Evolutionary conservation across 2,113 vertebrate genomes (phyloP), one percentile per base, ranked within the genome.

Genomic region (Leptosomus discolor): DNA sequence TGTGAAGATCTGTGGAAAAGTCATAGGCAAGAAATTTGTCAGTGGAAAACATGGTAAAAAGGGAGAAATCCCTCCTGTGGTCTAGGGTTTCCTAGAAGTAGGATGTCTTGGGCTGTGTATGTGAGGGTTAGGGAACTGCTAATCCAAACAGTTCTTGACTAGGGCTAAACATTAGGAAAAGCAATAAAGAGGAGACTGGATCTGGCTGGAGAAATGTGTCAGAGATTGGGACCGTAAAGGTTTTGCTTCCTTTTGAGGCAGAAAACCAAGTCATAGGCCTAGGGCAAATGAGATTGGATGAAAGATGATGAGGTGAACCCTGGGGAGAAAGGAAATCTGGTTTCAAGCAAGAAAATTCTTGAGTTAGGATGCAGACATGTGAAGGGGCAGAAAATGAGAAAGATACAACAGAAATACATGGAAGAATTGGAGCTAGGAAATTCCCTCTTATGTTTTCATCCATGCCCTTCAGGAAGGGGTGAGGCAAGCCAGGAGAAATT

Each of bases 21-120:
- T 65, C 32, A 43, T 12, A 6, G 16, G 22, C 12, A 76, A 54
- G 19, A 71, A 75, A 37, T 32, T 41, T 79, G 12, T 19, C 6
- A 7, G 36, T 21, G 14, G 54, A 64, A 76, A 60, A 48, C 4
- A 51, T 5, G 10, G 12, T 4, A 36, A 57, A 63, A 85, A 36
- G 13, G 29, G 10, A 53, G 5, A 45, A 68, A 86, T 63, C 21
- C 22, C 19, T 86, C 10, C 2, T 20, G 6, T 53, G 8, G 14
- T 50, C 30, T 79, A n/a, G 15, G 12, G 5, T 36, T 78, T 14
- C 21, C 22, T 23, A 22, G 15, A 56, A 71, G 30, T 58, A 50
- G 5, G 41, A 45, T 34, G 7, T 36, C 57, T 36, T 16, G 41
- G n/a, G 15, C 5, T 1, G 0, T 18, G 15, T n/a, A 46, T 0